Evolutionary conservation across 2,113 vertebrate genomes (phyloP).

Genomic region (Indri indri): DNA sequence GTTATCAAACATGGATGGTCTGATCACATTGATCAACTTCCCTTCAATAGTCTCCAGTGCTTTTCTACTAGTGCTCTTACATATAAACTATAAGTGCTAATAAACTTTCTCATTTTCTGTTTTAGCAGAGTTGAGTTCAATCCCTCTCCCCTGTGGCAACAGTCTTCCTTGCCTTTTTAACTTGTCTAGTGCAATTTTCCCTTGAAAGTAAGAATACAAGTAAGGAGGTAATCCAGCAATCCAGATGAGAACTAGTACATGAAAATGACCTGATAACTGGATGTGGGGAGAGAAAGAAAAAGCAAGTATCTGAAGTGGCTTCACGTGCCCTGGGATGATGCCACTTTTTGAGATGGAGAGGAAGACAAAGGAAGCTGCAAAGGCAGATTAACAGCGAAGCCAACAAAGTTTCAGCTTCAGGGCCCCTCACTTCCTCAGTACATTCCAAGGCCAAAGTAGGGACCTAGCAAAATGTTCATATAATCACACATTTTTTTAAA

Average conservation of each 20-base stretch:
- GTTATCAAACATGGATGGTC: not conserved
- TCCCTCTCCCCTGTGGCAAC: not conserved
- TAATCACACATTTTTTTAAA: not conserved
- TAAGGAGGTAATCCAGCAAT: not conserved
- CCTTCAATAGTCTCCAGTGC: not conserved
- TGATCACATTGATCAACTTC: not conserved
- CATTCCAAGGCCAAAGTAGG: not conserved
- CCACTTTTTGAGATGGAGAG: not conserved
- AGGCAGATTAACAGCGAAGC: not conserved
- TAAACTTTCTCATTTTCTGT: not conserved
- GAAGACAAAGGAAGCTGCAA: not conserved
- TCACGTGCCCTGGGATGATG: not conserved
- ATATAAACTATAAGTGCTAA: not conserved
- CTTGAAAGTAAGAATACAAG: not conserved
- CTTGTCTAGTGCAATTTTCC: not conserved
- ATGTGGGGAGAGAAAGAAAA: not conserved
- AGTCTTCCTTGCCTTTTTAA: not conserved
- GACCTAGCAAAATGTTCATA: not conserved
- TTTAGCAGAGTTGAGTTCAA: not conserved
- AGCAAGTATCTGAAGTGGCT: not conserved
- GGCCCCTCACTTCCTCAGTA: not conserved
- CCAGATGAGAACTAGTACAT: not conserved
- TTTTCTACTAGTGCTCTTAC: not conserved
- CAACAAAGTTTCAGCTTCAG: not conserved
- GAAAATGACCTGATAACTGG: not conserved